Conservation (phyloP, 2,797 vertebrate genomes). For the Mus spretus region DNA sequence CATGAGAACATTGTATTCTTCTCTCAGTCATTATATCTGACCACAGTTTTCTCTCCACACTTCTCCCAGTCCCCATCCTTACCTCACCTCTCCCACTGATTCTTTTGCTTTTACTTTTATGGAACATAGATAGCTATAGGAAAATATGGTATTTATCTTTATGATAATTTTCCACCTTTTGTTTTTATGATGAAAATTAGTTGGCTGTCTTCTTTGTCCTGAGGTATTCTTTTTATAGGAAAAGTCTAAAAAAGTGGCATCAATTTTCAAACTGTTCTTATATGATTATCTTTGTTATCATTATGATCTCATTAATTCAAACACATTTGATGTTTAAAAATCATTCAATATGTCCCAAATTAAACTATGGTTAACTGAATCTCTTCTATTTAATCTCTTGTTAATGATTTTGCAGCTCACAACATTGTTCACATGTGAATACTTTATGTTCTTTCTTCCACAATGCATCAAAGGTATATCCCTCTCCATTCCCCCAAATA, state of each 20-base stretch:
- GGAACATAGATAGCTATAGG: not conserved
- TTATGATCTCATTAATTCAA: not conserved
- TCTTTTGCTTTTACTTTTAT: not conserved
- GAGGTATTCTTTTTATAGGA: not conserved
- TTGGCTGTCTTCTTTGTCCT: not conserved
- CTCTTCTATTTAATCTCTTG: not conserved
- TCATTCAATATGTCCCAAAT: not conserved
- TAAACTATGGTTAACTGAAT: constrained; percentile 18
- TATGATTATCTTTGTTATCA: not conserved
- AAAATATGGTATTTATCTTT: not conserved
- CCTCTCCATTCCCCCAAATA: constrained; percentile 17
- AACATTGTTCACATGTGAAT: constrained; percentile 7
- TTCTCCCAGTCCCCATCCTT: not conserved
- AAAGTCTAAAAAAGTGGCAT: not conserved
- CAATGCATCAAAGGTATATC: not conserved
- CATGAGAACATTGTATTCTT: not conserved
- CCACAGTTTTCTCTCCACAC: not conserved
- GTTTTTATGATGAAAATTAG: not conserved
- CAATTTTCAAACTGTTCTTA: not conserved
- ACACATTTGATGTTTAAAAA: not conserved
- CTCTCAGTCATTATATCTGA: not conserved
- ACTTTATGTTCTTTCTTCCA: not conserved
- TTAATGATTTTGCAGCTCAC: constrained; percentile 50
- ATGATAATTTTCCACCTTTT: not conserved
- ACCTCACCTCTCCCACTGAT: not conserved